A percentile compares a stretch with the other conserved stretches of the same genome.
Evolutionary conservation across 1,140 invertebrate species (phyloP).

Genomic region (Babylonia areolata): DNA sequence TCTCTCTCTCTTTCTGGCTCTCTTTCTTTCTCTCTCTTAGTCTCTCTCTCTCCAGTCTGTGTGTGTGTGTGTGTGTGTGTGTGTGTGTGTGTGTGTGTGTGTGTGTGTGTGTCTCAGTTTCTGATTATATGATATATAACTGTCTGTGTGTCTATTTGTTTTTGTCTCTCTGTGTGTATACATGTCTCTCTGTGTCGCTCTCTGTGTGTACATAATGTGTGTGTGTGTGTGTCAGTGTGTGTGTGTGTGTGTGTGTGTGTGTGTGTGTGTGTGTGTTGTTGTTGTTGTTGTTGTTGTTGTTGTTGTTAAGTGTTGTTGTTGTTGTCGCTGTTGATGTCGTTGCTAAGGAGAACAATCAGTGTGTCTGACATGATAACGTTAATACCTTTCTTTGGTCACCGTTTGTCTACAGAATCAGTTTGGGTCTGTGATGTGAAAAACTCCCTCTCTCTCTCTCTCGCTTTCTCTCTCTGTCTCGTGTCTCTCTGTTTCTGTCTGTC

Average conservation of each 20-base stretch:
- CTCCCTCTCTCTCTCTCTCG: neutral
- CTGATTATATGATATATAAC: too few relatives aligned
- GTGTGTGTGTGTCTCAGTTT: too few relatives aligned
- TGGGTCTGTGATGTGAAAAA: neutral
- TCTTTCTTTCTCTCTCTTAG: conserved; percentile 28
- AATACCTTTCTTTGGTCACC: too few relatives aligned
- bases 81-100: neutral
- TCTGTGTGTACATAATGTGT: too few relatives aligned
- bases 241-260: neutral
- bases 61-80: neutral
- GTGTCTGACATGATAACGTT: too few relatives aligned
- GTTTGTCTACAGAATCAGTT: neutral
- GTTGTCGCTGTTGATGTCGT: neutral
- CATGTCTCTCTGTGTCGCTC: too few relatives aligned
- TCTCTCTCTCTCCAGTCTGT: conserved; percentile 34
- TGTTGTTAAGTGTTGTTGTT: too few relatives aligned
- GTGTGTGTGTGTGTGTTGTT: neutral
- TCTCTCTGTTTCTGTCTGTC: neutral
- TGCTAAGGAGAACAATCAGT: too few relatives aligned
- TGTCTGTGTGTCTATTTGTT: too few relatives aligned
- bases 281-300: neutral
- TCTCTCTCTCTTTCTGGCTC: too few relatives aligned
- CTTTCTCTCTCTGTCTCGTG: neutral
- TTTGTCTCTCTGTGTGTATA: too few relatives aligned
- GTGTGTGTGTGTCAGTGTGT: neutral